Conservation (phyloP, 37 sponge, comb jelly and placozoan genomes). For the Oopsacas minuta region DNA sequence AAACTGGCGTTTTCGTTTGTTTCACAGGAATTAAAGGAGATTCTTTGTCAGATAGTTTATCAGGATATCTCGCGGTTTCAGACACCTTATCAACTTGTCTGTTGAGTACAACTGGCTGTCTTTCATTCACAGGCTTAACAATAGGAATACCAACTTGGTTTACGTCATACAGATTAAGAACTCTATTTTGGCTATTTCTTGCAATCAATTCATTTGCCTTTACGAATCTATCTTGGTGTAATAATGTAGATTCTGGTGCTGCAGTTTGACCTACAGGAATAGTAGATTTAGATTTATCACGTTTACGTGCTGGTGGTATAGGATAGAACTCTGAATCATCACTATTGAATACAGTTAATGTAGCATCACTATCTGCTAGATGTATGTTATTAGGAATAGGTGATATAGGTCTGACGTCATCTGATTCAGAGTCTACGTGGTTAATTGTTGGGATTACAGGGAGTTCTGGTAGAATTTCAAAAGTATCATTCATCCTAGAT, state of each 20-base stretch:
- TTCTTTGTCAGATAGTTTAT: background rate
- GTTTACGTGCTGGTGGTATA: background rate
- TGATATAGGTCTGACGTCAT: background rate
- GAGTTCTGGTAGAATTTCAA: background rate
- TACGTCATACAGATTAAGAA: background rate
- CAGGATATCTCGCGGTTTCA: background rate
- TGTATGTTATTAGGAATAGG: background rate
- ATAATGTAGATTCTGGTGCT: background rate
- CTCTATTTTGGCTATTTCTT: background rate
- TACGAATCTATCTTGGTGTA: background rate
- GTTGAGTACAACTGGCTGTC: background rate
- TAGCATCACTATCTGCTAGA: conserved; percentile 1
- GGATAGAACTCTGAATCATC: background rate
- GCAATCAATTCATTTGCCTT: background rate
- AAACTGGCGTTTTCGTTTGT: background rate
- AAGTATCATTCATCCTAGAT: background rate
- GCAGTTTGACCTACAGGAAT: background rate
- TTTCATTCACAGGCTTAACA: background rate
- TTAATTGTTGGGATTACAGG: background rate
- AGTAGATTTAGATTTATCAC: background rate
- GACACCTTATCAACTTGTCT: background rate
- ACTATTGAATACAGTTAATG: background rate
- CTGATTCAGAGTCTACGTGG: background rate
- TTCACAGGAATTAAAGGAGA: background rate
- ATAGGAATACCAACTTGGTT: background rate